Evolutionary conservation across 2,888 invertebrate genomes (phyloP).

Genomic region (Napeogenes sylphis): DNA sequence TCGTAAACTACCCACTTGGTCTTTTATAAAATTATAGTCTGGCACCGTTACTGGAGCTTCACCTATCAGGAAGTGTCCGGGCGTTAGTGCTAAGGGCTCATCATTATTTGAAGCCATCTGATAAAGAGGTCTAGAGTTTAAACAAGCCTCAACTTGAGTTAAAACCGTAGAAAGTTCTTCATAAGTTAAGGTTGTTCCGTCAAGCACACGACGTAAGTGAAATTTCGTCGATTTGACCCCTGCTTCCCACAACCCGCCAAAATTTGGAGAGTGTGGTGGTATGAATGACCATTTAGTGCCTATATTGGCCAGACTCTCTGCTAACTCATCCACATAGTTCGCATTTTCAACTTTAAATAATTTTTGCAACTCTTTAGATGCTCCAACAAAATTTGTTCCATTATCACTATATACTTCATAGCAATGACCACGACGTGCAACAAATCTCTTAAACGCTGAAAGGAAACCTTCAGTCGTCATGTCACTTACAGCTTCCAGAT

Average conservation of each 20-base stretch:
- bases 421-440: constrained; percentile 28
- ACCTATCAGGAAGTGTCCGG: constrained; percentile 9
- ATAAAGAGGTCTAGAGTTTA: constrained; percentile 13
- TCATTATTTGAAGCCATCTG: constrained; percentile 3
- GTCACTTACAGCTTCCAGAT: constrained; percentile 25
- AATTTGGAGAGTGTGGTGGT: constrained; percentile 29
- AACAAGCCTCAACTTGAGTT: constrained; percentile 15
- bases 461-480: constrained; percentile 26
- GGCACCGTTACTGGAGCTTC: constrained; percentile 10
- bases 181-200: constrained; percentile 8
- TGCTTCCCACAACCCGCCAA: constrained; percentile 34
- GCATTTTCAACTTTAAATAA: constrained; percentile 6
- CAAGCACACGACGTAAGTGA: constrained; percentile 8
- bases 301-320: too few species aligned
- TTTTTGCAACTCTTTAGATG: constrained; percentile 19
- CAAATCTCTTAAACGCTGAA: constrained; percentile 30
- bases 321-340: too few species aligned
- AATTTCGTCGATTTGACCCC: constrained; percentile 23
- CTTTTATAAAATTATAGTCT: not conserved
- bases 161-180: constrained; percentile 15
- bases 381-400: constrained; percentile 31
- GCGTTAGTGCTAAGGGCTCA: not conserved
- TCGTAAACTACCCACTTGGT: not conserved
- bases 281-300: constrained; percentile 27
- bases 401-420: constrained; percentile 34